phyloP scores from a whole-genome alignment of 2,113 vertebrate genomes.

The Micromys minutus region DNA sequence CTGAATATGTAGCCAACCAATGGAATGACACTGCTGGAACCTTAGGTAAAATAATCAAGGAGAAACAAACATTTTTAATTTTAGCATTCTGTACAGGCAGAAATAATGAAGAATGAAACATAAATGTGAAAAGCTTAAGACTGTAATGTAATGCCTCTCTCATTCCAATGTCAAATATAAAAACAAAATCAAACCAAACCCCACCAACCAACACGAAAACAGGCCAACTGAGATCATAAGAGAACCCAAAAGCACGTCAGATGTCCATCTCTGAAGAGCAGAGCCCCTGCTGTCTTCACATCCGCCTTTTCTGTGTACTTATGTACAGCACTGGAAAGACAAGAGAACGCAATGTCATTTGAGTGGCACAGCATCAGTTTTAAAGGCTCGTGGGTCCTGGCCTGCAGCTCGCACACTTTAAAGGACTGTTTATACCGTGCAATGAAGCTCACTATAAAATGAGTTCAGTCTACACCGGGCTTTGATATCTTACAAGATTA shows the following conservation, averaged over 20 bases:
- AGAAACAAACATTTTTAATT: conserved; percentile 46
- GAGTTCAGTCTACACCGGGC: background rate
- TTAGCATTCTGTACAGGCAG: conserved; percentile 42
- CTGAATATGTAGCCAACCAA: background rate
- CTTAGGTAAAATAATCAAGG: background rate
- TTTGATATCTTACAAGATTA: background rate
- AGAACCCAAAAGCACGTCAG: conserved; percentile 58
- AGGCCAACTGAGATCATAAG: conserved; percentile 26
- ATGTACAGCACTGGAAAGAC: conserved; percentile 95
- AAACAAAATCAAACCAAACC: background rate
- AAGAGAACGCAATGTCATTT: conserved; percentile 9
- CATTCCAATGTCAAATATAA: conserved; percentile 1
- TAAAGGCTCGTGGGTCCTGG: background rate
- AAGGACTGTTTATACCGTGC: background rate
- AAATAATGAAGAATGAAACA: conserved; percentile 45
- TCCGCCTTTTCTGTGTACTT: conserved; percentile 99
- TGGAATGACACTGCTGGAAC: background rate
- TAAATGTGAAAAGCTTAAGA: conserved; percentile 55
- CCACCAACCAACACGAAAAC: conserved; percentile 48
- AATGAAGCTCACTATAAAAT: background rate
- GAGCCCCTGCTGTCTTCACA: conserved; percentile 85
- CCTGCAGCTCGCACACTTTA: background rate
- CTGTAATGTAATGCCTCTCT: conserved; percentile 23
- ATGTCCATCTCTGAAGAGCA: conserved; percentile 56
- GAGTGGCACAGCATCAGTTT: background rate